Evolutionary conservation across 2,797 vertebrate species (phyloP), one percentile per base, ranked within the genome.

Genomic region (Amazonetta brasiliensis): DNA sequence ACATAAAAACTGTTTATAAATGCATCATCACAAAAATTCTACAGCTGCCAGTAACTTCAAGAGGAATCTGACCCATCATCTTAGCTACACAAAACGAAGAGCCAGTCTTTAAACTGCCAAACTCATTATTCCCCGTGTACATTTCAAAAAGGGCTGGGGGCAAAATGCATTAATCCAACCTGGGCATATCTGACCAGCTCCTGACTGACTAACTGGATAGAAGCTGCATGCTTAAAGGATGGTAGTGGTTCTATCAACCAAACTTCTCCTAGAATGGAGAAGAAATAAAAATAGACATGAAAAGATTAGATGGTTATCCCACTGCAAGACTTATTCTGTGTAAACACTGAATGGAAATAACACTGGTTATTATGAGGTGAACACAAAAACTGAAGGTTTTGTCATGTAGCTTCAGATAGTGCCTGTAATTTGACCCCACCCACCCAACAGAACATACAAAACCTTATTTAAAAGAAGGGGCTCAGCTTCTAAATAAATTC

Each of bases 281-380:
- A 39, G 14, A 78, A 81, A 80, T 64, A 59, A 81, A 91, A 79
- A 33, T 0, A 72, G 46, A 58, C n/a, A 69, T 71, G 26, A 82
- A 77, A 87, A 75, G 58, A 86, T 62, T 31, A 84, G 52, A 50
- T 79, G 68, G 75, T 66, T 54, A 75, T 71, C 54, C 79, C 77
- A 84, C 7, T 89, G 46, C 54, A 79, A 92, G 75, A 31, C 69
- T 71, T 62, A 52, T 0, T 90, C 54, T 90, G 28, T 58, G 83
- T 89, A 94, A 96, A 94, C 81, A 81, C 18, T 19, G 80, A 91
- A 87, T 62, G 72, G 64, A 94, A 90, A 44, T 81, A 96, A 95
- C 84, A 93, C 91, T 94, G 94, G 67, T 20, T 19, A 87, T 75
- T 48, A 81, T 0, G 41, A 95, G 50, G 62, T 74, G 78, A 91